Base-by-base conservation (phyloP, 2,113 vertebrate species). In the Cairina moschata region DNA sequence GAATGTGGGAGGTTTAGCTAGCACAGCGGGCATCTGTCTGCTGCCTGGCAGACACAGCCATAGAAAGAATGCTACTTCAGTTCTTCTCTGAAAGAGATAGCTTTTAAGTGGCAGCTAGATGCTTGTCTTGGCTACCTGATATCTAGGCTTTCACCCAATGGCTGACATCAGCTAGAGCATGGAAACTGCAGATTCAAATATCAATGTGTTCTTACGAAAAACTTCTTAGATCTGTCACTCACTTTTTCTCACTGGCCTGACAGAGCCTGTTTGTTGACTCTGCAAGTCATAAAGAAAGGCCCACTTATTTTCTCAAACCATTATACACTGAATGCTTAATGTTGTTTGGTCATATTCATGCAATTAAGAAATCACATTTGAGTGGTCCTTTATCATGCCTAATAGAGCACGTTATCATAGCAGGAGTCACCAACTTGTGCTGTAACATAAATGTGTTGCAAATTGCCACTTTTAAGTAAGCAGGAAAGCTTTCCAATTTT, bases 81-180 rank as follows among this genome's bases (percentile, higher is more conserved):
- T 94, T 88, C 88, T 90, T 96, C 80, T 89, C 94, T 95, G 93
- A 96, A 96, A 96, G 65, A 96, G 93, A 96, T 96, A 96, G 65
- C 79, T 93, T 95, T 94, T 68, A 90, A 96, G 91, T 91, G 93
- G 93, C 83, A 96, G 85, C 79, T 90, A 90, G 85, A 91, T 93
- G 96, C 94, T 97, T 97, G 94, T 93, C 94, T 97, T 96, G 96
- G 95, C 96, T 96, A 97, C 94, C 60, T 96, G 96, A 96, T 96
- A 95, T 28, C 46, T 44, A 93, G 91, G 91, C 93, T 96, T 90
- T 88, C 56, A 86, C 79, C 90, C 88, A 94, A 71, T 7, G 5
- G 83, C 90, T 96, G 91, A 95, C 93, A 96, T 93, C 90, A 97
- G 85, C 88, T 95, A 65, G 34, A 78, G 65, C n/a, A 48, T 60